phyloP scores from a whole-genome alignment of 2,888 invertebrate genomes.

The Xylota segnis region DNA sequence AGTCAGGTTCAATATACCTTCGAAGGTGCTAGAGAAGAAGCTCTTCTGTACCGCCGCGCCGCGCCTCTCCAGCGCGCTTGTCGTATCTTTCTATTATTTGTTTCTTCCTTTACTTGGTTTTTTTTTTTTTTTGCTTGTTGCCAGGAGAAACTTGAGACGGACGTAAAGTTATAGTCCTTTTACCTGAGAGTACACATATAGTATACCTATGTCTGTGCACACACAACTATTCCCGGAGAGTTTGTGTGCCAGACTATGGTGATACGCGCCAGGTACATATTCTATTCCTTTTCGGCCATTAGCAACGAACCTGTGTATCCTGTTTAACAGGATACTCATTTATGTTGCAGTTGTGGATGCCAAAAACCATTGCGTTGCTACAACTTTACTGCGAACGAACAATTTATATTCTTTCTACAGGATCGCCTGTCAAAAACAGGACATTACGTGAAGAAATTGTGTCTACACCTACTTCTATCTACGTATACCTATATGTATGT shows the following conservation, averaged over 20 bases:
- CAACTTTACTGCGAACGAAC: slow-evolving; percentile 1
- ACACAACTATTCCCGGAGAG: slow-evolving; percentile 53
- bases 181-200: slow-evolving; percentile 42
- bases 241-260: slow-evolving; percentile 45
- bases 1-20: slow-evolving; percentile 74
- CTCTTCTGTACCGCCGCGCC: slow-evolving; percentile 33
- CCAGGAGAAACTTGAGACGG: slow-evolving; percentile 71
- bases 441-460: slow-evolving; percentile 2
- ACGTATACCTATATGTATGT: not conserved
- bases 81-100: slow-evolving; percentile 61
- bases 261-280: slow-evolving; percentile 44
- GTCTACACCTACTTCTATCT: not conserved
- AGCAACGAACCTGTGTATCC: slow-evolving; percentile 38
- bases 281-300: slow-evolving; percentile 64
- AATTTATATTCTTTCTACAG: not conserved
- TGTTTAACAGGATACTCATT: slow-evolving; percentile 65
- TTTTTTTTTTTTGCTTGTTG: slow-evolving; percentile 10
- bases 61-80: slow-evolving; percentile 8
- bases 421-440: not conserved
- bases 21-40: slow-evolving; percentile 71
- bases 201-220: slow-evolving; percentile 25
- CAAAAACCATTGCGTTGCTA: slow-evolving; percentile 38
- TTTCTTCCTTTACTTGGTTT: slow-evolving; percentile 21
- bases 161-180: slow-evolving; percentile 72
- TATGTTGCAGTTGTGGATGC: slow-evolving; percentile 67